Percentiles rank a stretch among this genome's conserved stretches.
These are phyloP conservation scores for Amphilophus citrinellus DNA, from an alignment of 2,113 vertebrate species.

Conservation along the genomic window DNA sequence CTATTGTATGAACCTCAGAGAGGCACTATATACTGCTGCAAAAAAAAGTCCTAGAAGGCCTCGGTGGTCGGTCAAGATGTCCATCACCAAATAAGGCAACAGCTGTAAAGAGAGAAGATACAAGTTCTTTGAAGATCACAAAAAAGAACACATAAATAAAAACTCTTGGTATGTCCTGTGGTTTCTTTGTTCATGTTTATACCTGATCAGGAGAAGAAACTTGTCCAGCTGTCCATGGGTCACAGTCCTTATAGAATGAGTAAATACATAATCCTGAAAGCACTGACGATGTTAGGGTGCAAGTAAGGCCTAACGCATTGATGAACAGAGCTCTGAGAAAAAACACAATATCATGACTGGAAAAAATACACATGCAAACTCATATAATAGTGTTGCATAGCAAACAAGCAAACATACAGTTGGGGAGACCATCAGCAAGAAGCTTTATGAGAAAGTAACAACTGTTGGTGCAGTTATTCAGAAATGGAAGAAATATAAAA, in stretches of 20 bases:
- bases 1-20: conserved; percentile 78
- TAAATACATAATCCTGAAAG: conserved; percentile 89
- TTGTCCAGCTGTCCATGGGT: conserved; percentile 86
- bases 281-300: conserved; percentile 81
- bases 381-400: no score
- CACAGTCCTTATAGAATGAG: conserved; percentile 91
- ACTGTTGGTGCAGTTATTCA: no score
- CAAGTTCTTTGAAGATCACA: neutral
- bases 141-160: neutral
- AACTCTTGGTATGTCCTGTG: neutral
- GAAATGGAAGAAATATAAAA: no score
- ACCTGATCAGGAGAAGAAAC: conserved; percentile 91
- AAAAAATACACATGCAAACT: no score
- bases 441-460: no score
- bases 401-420: no score
- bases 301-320: conserved; percentile 89
- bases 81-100: conserved; percentile 84
- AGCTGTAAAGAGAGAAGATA: conserved; percentile 64
- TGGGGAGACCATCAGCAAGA: no score
- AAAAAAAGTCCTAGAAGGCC: conserved; percentile 86
- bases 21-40: conserved; percentile 84
- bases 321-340: conserved; percentile 88
- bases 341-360: no score
- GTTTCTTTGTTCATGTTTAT: neutral
- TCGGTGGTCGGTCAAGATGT: conserved; percentile 79